Base-by-base conservation (phyloP, 1,140 invertebrate genomes). In the Achroia grisella region DNA sequence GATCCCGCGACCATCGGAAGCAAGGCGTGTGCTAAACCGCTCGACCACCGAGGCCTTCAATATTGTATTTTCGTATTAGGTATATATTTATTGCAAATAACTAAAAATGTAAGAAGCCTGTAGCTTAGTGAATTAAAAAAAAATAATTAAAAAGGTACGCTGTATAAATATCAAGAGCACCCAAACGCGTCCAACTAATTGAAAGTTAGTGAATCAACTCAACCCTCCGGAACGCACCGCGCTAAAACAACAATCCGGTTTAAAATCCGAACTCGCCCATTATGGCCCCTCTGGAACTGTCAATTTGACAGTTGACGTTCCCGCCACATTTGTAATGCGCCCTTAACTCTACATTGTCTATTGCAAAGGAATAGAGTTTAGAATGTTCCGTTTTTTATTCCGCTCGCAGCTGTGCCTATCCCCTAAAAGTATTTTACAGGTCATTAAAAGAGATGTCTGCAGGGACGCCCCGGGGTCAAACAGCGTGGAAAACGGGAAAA, bases 351-450 rank as follows among this genome's bases (percentile, higher is more conserved):
- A 45, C 30, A 8, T 27, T 15, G 12, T 39, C 12, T 45, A 47
- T 27, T 27, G 27, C 41, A 27, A 41, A 29, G n/a, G 37, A 10
- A 31, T 37, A 52, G 23, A 40, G 44, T 32, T 34, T 23, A 52
- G 23, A 42, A 40, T 37, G 44, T 35, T 13, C 11, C 17, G 10
- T 14, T 28, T 37, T 40, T 13, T 31, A 12, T 31, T 11, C 2
- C 10, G 31, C 48, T 29, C 47, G 44, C 67, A 78, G 72, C 62
- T 78, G 70, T 55, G 52, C 34, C 31, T 13, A 49, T 39, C 57
- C 69, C 68, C 69, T 62, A 66, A 59, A 60, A 60, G 62, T 73
- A 72, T 69, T 79, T 79, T 74, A 76, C 75, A 79, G 62, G 59
- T 76, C 75, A 76, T 79, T 76, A 76, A 59, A 55, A 63, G 56